phyloP scores from a whole-genome alignment of 1,140 invertebrate genomes.

The Sinella curviseta region DNA sequence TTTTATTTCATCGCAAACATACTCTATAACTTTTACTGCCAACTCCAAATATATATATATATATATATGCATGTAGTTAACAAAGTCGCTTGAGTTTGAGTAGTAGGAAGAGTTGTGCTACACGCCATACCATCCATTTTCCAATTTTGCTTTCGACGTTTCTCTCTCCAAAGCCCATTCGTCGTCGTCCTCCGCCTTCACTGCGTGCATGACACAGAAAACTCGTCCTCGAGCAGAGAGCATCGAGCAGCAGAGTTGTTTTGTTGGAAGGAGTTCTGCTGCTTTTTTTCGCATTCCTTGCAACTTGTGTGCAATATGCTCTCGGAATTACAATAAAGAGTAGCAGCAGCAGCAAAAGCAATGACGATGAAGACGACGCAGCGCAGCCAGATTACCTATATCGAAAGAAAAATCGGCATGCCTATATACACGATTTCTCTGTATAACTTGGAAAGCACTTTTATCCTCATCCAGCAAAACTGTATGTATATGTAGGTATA shows the following conservation, averaged over 20 bases:
- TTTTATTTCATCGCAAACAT: no score
- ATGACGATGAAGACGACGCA: constrained; percentile 3
- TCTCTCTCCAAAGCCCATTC: background rate
- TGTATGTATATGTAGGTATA: background rate
- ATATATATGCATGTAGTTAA: no score
- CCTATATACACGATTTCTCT: no score
- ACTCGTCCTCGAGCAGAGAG: constrained; percentile 9
- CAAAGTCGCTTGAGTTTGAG: no score
- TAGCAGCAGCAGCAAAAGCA: no score
- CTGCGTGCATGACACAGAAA: constrained; percentile 19
- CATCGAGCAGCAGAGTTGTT: background rate
- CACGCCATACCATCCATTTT: background rate
- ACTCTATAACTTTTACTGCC: no score
- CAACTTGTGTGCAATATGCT: constrained; percentile 23
- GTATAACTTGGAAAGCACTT: no score
- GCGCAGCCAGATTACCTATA: constrained; percentile 19
- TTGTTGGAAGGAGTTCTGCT: background rate
- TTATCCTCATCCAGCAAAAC: no score
- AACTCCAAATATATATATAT: no score
- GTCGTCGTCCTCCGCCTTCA: constrained; percentile 11
- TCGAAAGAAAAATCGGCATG: constrained; percentile 5
- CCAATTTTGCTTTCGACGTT: background rate
- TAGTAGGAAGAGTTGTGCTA: no score
- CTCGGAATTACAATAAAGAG: constrained; percentile 17
- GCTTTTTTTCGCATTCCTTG: constrained; percentile 18